Evolutionary conservation across 2,113 vertebrate genomes (phyloP).

Genomic region (Cercopithecus mona): DNA sequence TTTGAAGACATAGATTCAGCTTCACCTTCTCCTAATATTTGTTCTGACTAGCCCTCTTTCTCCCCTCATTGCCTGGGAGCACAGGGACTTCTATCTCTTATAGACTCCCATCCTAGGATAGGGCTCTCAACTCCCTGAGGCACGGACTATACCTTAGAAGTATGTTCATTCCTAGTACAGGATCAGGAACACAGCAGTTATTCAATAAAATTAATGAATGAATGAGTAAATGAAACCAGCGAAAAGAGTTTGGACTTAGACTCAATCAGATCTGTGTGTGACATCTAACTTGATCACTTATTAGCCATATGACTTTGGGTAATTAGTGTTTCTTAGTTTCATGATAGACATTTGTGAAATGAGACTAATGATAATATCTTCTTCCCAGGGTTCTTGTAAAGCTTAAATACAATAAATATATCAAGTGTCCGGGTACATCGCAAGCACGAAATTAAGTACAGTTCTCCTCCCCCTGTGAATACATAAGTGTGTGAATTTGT

Average conservation of each 20-base stretch:
- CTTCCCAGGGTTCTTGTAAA: conserved; percentile 11
- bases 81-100: background rate
- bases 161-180: background rate
- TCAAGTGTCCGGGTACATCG: background rate
- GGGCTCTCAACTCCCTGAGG: background rate
- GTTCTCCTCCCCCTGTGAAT: background rate
- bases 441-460: background rate
- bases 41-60: background rate
- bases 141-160: background rate
- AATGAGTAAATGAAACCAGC: background rate
- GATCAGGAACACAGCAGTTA: background rate
- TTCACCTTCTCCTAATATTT: background rate
- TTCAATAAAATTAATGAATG: background rate
- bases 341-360: background rate
- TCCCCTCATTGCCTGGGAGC: background rate
- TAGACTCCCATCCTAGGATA: background rate
- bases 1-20: background rate
- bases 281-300: background rate
- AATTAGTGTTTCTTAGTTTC: conserved; percentile 5
- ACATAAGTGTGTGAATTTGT: background rate
- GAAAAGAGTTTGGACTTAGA: background rate
- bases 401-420: conserved; percentile 22
- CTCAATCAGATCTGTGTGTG: background rate
- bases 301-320: background rate
- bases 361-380: background rate